Evolutionary conservation across 1,140 invertebrate genomes (phyloP).

Genomic region (Zophobas atratus): DNA sequence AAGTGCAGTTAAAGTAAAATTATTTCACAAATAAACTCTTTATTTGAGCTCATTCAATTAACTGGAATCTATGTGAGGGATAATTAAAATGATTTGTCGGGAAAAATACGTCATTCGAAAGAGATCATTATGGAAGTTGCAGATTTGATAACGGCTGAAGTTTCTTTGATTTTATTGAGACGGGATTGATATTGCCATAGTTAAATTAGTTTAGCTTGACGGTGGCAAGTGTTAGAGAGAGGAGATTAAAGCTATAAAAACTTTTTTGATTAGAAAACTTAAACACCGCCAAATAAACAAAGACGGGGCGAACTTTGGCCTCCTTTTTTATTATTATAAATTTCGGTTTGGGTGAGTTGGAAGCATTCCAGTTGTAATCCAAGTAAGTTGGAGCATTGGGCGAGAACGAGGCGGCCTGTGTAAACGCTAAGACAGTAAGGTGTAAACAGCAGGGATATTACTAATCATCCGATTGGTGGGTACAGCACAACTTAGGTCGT

Average conservation of each 20-base stretch:
- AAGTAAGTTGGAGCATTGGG: not conserved
- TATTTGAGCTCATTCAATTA: conserved; percentile 30
- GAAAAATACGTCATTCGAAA: conserved; percentile 4
- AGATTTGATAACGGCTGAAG: conserved; percentile 29
- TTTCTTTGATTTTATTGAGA: conserved; percentile 39
- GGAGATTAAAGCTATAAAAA: conserved; percentile 36
- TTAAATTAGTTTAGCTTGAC: conserved; percentile 45
- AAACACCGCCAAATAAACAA: conserved; percentile 40
- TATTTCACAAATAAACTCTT: conserved; percentile 40
- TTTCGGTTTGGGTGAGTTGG: conserved; percentile 26
- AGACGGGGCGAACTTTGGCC: not conserved
- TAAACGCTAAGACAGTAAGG: conserved; percentile 46
- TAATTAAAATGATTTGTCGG: conserved; percentile 25
- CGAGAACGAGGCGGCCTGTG: conserved; percentile 35
- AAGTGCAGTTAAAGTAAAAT: conserved; percentile 33
- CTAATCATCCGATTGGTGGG: conserved; percentile 47
- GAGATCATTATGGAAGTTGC: not conserved
- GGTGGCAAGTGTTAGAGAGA: conserved; percentile 32
- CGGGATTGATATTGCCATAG: conserved; percentile 41
- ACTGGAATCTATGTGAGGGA: conserved; percentile 11
- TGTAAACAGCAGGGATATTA: conserved; percentile 48
- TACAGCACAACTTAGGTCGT: conserved; percentile 49
- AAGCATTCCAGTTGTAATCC: conserved; percentile 35
- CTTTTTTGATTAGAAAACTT: conserved; percentile 46
- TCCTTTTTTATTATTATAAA: conserved; percentile 36